Percentiles rank a stretch among this genome's conserved stretches.
phyloP scores from a whole-genome alignment of 2,113 vertebrate genomes.

The Pollachius pollachius region DNA sequence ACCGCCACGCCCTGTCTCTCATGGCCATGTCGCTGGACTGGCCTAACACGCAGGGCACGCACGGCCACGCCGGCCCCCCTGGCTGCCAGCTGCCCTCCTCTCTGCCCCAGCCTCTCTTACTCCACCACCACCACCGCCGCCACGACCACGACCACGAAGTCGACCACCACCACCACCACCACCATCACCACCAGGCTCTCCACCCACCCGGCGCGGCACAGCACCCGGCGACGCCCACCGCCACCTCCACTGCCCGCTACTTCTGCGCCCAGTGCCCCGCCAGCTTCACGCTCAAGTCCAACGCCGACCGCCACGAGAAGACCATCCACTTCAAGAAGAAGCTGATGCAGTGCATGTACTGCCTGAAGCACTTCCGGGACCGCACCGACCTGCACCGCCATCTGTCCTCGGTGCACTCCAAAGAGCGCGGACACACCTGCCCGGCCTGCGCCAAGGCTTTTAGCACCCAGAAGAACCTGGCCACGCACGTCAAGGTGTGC shows the following conservation, averaged over 20 bases:
- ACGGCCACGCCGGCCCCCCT: constrained; percentile 21
- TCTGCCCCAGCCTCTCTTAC: constrained; percentile 29
- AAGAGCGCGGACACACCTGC: constrained; percentile 64
- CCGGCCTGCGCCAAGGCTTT: constrained; percentile 75
- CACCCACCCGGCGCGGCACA: constrained; percentile 22
- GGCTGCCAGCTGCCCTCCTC: constrained; percentile 27
- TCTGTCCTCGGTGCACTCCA: constrained; percentile 73
- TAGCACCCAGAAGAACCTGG: constrained; percentile 76
- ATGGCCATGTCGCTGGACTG: constrained; percentile 67
- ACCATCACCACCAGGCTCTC: constrained; percentile 44
- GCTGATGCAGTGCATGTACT: constrained; percentile 77
- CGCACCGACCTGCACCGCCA: constrained; percentile 76
- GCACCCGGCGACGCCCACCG: not conserved
- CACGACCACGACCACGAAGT: constrained; percentile 47
- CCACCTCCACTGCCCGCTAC: constrained; percentile 67
- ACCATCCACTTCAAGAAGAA: constrained; percentile 79
- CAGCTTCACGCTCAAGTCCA: constrained; percentile 82
- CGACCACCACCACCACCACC: constrained; percentile 38
- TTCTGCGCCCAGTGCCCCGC: constrained; percentile 77
- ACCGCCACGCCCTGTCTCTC: constrained; percentile 68
- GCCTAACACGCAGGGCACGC: constrained; percentile 27
- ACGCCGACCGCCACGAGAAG: constrained; percentile 78
- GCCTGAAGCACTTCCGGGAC: constrained; percentile 73
- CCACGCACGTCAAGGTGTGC: constrained; percentile 73
- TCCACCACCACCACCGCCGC: not conserved